Evolutionary conservation across 2,797 vertebrate genomes (phyloP), one percentile per base, ranked within the genome.

Genomic region (Tinamus major): DNA sequence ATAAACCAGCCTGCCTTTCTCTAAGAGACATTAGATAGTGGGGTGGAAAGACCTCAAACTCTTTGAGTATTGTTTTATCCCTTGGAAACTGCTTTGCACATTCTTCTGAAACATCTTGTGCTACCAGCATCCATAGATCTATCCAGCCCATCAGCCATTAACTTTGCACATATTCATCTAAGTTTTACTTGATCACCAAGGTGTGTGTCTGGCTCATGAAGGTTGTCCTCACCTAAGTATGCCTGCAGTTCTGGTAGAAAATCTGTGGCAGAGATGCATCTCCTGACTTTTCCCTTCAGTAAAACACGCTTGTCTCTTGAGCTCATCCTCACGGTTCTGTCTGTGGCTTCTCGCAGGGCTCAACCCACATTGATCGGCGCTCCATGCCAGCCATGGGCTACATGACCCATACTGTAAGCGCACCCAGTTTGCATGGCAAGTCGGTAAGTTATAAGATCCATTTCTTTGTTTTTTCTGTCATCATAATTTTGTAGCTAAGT

Each of bases 341-440:
- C 83, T 95, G 64, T 87, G 93, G 33, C 68, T 96, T 96, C 85
- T 95, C 90, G 20, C 98, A 99, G 99, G 98, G 98, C 79, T 97
- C 97, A 12, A 97, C 98, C 48, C 98, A 99, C 29, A 74, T 98
- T 61, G 98, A 99, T 93, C 98, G 99, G 20, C 98, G 98, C 95
- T 99, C 99, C 63, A 98, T 99, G 98, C 99, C 99, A 77, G 95
- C 98, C 81, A 98, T 99, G 98, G 99, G 99, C 92, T 99, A 99
- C 97, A 99, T 99, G 98, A 99, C 99, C 7, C 99, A 99, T 96
- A 99, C 99, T 1, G 99, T 99, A 98, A 99, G 99, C 15, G 99
- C 99, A 24, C 99, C 99, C 85, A 99, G 99, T 97, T 95, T 99
- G 95, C 99, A 99, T 12, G 99, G 99, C 58, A 99, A 99, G 98